These are phyloP conservation scores for Mimachlamys varia DNA, from an alignment of 2,888 invertebrate species.

Conservation along the genomic window DNA sequence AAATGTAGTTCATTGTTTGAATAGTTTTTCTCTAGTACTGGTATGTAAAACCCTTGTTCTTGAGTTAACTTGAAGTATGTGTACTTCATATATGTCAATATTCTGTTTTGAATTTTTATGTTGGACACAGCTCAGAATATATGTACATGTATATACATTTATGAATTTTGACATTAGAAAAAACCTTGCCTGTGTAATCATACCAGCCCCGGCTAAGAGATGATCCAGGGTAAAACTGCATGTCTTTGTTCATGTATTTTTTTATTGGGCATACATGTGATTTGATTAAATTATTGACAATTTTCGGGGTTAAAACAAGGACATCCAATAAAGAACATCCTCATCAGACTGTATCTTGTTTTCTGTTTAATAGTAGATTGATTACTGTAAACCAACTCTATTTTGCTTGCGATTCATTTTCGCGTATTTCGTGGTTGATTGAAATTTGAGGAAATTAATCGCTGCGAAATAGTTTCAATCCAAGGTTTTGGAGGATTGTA, in stretches of 20 bases:
- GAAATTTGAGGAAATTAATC: too few species aligned
- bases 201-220: background rate
- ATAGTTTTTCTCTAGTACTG: background rate
- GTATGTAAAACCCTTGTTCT: background rate
- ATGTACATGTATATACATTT: background rate
- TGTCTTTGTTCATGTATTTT: constrained; percentile 27
- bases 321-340: constrained; percentile 44
- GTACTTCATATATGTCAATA: background rate
- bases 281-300: constrained; percentile 40
- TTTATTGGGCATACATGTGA: constrained; percentile 31
- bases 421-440: too few species aligned
- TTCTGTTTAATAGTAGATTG: background rate
- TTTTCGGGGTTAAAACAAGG: constrained; percentile 44
- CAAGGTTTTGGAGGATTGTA: too few species aligned
- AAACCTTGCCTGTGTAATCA: background rate
- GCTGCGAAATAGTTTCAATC: too few species aligned
- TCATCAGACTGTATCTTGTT: constrained; percentile 40
- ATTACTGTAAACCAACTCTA: too few species aligned
- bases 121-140: constrained; percentile 14
- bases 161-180: background rate
- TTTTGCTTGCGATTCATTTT: too few species aligned
- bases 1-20: background rate
- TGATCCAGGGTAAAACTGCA: constrained; percentile 24
- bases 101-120: constrained; percentile 26
- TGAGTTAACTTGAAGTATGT: background rate